These are phyloP conservation scores for Drosophila picticornis DNA, from an alignment of 2,888 invertebrate species.

Conservation along the genomic window DNA sequence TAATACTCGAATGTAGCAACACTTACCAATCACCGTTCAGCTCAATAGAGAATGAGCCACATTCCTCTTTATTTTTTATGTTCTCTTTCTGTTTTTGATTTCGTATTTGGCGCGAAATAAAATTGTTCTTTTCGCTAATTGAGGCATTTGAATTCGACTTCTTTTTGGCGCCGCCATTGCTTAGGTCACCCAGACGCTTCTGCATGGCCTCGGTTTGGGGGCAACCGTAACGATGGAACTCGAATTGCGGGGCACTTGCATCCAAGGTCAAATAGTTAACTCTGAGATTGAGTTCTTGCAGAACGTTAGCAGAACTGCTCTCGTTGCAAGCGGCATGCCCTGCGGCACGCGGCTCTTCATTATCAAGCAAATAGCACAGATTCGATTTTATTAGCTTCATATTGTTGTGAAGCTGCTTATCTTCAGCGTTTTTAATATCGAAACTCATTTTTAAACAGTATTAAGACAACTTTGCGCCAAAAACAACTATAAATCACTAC, in stretches of 20 bases:
- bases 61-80: constrained; percentile 6
- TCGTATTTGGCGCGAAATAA: constrained; percentile 35
- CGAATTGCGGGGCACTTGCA: constrained; percentile 39
- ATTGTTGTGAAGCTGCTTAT: constrained; percentile 44
- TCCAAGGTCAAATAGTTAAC: constrained; percentile 32
- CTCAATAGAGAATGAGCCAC: constrained; percentile 2
- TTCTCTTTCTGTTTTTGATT: constrained; percentile 50
- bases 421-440: constrained; percentile 8
- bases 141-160: not conserved
- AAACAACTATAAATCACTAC: not conserved
- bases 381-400: constrained; percentile 32
- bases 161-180: not conserved
- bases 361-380: constrained; percentile 49
- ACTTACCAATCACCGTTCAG: constrained; percentile 60
- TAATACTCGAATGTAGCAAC: not conserved
- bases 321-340: not conserved
- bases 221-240: constrained; percentile 59
- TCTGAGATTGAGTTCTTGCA: constrained; percentile 40
- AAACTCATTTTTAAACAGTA: constrained; percentile 12
- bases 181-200: not conserved
- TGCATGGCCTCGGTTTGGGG: not conserved
- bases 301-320: not conserved
- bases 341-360: constrained; percentile 9
- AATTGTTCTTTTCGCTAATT: not conserved
- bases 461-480: constrained; percentile 5